phyloP scores from a whole-genome alignment of 2,797 vertebrate genomes.

The Clarias platycephalus region DNA sequence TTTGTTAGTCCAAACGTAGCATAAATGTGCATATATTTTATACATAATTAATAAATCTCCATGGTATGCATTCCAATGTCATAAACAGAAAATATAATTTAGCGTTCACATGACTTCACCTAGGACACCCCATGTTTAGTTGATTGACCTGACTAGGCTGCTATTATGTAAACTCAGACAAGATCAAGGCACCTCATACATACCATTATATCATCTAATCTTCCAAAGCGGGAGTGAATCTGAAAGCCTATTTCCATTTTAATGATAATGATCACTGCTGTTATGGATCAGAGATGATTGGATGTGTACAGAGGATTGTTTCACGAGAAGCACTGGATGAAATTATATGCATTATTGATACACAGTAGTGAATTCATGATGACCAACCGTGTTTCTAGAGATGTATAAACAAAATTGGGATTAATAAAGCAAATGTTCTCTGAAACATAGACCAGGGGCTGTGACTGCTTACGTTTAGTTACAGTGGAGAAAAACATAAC shows the following conservation, averaged over 20 bases:
- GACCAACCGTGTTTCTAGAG: background rate
- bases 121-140: background rate
- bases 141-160: constrained; percentile 12
- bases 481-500: background rate
- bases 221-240: constrained; percentile 18
- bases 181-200: constrained; percentile 37
- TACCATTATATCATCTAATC: constrained; percentile 38
- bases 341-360: background rate
- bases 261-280: constrained; percentile 41
- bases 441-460: background rate
- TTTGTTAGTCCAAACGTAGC: constrained; percentile 1
- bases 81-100: background rate
- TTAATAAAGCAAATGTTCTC: background rate
- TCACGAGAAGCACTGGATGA: constrained; percentile 2
- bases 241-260: constrained; percentile 32
- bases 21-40: background rate
- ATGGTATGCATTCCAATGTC: background rate
- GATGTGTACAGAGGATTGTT: constrained; percentile 38
- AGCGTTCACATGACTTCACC: background rate
- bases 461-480: background rate
- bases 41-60: no score
- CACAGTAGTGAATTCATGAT: background rate
- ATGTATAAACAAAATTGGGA: background rate
- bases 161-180: constrained; percentile 30
- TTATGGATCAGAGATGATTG: constrained; percentile 10